A percentile compares a stretch with the other conserved stretches of the same genome.
Conservation (phyloP, 2,113 vertebrate species). For the Antennarius striatus region DNA sequence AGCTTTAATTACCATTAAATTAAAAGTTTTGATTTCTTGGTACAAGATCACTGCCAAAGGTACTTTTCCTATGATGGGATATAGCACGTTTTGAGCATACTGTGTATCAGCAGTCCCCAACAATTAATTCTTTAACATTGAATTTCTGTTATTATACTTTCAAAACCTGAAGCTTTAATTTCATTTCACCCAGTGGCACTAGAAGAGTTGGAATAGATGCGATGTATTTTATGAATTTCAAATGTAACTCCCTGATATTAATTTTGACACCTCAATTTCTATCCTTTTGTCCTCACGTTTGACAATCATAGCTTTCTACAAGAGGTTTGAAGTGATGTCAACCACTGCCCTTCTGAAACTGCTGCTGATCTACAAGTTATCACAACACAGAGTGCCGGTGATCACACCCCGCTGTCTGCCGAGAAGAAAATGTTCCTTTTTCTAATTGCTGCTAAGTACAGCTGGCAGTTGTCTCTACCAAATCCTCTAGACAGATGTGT, state of each 20-base stretch:
- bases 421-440: constrained; percentile 1
- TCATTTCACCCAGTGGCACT: constrained; percentile 6
- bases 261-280: constrained; percentile 16
- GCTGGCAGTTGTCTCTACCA: constrained; percentile 17
- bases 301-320: constrained; percentile 60
- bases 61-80: constrained; percentile 5
- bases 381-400: constrained; percentile 5
- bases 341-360: constrained; percentile 53
- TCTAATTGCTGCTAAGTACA: constrained; percentile 37
- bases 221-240: constrained; percentile 31
- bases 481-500: constrained; percentile 1
- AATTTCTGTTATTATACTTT: constrained; percentile 4
- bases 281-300: constrained; percentile 23
- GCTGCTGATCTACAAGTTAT: constrained; percentile 44
- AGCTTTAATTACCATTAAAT: constrained; percentile 36
- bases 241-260: neutral
- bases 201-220: constrained; percentile 4
- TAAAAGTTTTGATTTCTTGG: constrained; percentile 37
- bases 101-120: constrained; percentile 26
- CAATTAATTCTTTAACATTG: constrained; percentile 35
- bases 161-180: constrained; percentile 19
- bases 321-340: constrained; percentile 63
- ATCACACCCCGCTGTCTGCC: neutral
- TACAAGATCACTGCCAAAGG: constrained; percentile 74
- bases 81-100: constrained; percentile 9